Evolutionary conservation across 1,140 invertebrate species (phyloP), one percentile per base, ranked within the genome.

Genomic region (Ceratosolen fusciceps): DNA sequence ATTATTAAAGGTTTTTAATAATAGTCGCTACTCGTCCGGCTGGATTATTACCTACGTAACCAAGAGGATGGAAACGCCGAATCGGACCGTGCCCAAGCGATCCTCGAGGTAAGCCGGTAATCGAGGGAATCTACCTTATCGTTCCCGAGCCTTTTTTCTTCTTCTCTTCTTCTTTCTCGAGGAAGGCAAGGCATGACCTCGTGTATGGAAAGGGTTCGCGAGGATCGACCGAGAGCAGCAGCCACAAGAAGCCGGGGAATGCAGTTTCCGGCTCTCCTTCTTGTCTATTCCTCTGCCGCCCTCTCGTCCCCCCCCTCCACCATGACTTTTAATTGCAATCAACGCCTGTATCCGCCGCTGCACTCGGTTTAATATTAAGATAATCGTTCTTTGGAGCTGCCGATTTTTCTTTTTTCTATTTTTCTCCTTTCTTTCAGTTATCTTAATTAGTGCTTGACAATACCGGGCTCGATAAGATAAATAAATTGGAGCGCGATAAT

Each of bases 351-450:
- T n/a, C 43, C 3, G 49, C 21, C 34, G 19, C 1, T 34, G 21
- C 2, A 9, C 7, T 67, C 34, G n/a, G 19, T 70, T 70, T 70
- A 43, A 49, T 34, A 34, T 72, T 16, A n/a, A 72, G 26, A 56
- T 72, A 56, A 72, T 72, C 24, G 43, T 70, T 70, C 29, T 29
- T 47, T 52, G 19, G 12, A 43, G n/a, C 2, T 9, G 39, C n/a
- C n/a, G n/a, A n/a, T n/a, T n/a, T n/a, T n/a, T n/a, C n/a, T n/a
- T n/a, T n/a, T n/a, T n/a, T n/a, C n/a, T n/a, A n/a, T n/a, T n/a
- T n/a, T n/a, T n/a, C n/a, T n/a, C n/a, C n/a, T 43, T 70, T 70
- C 39, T 49, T 49, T 37, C 60, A 31, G 31, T 60, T 31, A 60
- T 60, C 58, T 60, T 60, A 60, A 60, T 31, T 16, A 60, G 58